phyloP scores from a whole-genome alignment of 2,113 vertebrate genomes.

The Catharus minimus region DNA sequence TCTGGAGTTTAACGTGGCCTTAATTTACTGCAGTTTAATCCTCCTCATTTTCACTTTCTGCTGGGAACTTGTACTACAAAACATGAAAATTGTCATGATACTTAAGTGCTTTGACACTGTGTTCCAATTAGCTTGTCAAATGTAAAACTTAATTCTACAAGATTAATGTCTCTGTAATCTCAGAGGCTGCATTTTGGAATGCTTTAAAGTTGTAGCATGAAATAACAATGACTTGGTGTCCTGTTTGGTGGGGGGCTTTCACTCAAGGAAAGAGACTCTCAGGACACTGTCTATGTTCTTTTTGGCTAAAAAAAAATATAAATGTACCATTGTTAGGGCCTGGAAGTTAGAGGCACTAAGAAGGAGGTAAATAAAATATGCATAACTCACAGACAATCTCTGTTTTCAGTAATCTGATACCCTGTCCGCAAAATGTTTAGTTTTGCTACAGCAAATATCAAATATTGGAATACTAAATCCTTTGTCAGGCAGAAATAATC shows the following conservation, averaged over 20 bases:
- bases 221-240: background rate
- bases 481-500: background rate
- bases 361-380: background rate
- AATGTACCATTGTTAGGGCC: background rate
- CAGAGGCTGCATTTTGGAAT: background rate
- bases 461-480: background rate
- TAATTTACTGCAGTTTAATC: slow-evolving; percentile 36
- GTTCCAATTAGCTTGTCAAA: slow-evolving; percentile 16
- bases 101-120: background rate
- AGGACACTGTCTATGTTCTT: background rate
- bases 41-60: slow-evolving; percentile 17
- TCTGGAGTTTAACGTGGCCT: background rate
- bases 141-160: background rate
- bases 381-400: background rate
- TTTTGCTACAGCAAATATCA: background rate
- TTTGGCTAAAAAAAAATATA: background rate
- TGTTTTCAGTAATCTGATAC: background rate
- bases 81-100: background rate
- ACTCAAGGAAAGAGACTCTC: background rate
- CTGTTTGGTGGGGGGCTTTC: background rate
- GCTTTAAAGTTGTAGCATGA: background rate
- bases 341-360: background rate
- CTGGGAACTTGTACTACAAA: background rate
- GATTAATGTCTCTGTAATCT: background rate
- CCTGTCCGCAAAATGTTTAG: background rate